Conservation (phyloP, 2,113 vertebrate genomes). For the Semnornis frantzii region DNA sequence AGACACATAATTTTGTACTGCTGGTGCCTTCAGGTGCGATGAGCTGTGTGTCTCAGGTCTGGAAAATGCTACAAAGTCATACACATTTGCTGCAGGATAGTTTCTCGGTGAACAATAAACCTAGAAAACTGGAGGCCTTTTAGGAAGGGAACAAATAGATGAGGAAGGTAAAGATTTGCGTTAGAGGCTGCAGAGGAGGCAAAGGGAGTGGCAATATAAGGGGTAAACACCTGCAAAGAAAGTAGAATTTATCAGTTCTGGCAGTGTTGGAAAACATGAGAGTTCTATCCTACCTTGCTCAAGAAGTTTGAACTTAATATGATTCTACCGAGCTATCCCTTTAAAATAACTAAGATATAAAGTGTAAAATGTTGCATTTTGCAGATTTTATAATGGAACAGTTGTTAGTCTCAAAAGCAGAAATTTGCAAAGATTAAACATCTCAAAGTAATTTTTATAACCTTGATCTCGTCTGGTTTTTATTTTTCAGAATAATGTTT, state of each 20-base stretch:
- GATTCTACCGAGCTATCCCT: not conserved
- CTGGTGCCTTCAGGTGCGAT: not conserved
- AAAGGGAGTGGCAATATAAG: not conserved
- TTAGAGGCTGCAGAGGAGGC: not conserved
- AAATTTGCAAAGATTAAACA: not conserved
- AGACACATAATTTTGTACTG: rapidly evolving
- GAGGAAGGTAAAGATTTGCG: not conserved
- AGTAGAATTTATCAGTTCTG: not conserved
- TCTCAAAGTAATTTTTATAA: not conserved
- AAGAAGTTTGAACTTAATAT: not conserved
- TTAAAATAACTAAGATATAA: not conserved
- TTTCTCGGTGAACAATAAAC: not conserved
- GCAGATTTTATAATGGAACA: not conserved
- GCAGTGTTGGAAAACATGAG: not conserved
- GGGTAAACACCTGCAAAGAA: not conserved
- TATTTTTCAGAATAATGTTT: not conserved
- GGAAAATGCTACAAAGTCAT: rapidly evolving
- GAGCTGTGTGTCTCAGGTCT: not conserved
- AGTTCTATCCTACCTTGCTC: not conserved
- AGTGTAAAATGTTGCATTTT: not conserved
- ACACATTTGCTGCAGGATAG: not conserved
- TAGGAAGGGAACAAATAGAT: not conserved
- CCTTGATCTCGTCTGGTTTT: not conserved
- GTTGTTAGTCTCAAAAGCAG: not conserved
- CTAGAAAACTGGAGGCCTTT: not conserved